phyloP scores from a whole-genome alignment of 2,113 vertebrate genomes.

The Eidolon helvum region DNA sequence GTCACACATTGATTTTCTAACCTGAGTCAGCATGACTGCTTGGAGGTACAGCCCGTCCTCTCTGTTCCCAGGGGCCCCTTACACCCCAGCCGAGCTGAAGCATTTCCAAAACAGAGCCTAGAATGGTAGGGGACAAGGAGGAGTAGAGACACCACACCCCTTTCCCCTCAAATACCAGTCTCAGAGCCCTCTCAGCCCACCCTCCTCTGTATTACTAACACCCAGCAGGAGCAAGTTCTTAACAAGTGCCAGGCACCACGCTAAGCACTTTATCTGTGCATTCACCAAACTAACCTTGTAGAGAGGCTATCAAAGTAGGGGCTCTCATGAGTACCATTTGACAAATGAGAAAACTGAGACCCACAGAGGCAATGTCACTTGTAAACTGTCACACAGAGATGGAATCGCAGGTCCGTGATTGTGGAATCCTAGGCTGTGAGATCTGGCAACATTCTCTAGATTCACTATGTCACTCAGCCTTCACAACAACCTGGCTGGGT shows the following conservation, averaged over 20 bases:
- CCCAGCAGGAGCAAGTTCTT: not conserved
- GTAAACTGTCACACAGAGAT: not conserved
- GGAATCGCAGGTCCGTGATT: not conserved
- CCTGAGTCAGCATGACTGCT: slow-evolving; percentile 50
- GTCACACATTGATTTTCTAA: slow-evolving; percentile 63
- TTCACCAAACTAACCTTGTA: not conserved
- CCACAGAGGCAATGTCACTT: not conserved
- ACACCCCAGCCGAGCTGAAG: slow-evolving; percentile 21
- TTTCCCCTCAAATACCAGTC: too few relatives aligned
- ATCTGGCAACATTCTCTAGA: rapidly evolving
- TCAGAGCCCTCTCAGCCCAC: not conserved
- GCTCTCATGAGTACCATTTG: not conserved
- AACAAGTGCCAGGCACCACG: not conserved
- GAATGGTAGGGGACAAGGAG: not conserved
- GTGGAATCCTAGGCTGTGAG: not conserved
- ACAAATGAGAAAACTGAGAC: not conserved
- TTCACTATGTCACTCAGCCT: not conserved
- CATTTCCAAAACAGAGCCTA: slow-evolving; percentile 45
- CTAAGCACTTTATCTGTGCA: not conserved
- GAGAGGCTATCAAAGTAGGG: not conserved
- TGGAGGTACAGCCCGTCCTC: slow-evolving; percentile 44
- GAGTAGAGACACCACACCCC: not conserved
- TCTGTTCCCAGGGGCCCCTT: not conserved
- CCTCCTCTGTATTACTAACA: not conserved
- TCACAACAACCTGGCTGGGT: too few relatives aligned